Evolutionary conservation across 1,140 invertebrate species (phyloP), one percentile per base, ranked within the genome.

Genomic region (Spodoptera litura): DNA sequence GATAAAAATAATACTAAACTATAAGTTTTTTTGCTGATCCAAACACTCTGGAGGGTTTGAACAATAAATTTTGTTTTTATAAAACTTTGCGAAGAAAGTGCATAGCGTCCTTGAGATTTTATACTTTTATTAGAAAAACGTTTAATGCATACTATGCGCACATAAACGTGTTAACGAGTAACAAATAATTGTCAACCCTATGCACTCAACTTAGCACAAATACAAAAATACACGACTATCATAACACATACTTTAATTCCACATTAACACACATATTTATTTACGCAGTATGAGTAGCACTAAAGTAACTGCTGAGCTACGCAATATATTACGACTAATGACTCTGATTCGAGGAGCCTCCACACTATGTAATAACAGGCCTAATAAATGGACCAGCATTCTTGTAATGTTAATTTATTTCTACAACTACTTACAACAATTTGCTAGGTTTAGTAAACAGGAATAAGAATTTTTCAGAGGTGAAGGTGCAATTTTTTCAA

Each of bases 301-400:
- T 2, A 9, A 44, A 44, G 38, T 3, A 61, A 61, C 27, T 13
- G 11, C 58, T 35, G 58, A 35, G 20, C 27, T 61, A 35, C 58
- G 27, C 58, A 35, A 61, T 61, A 61, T 31, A 31, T 61, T 61
- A 61, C 27, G 13, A 31, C 27, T 35, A 61, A 61, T 61, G 58
- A 35, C 58, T 35, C 27, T 31, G 13, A 35, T 61, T 13, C 58
- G 2, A 13, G 3, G 10, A 12, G 12, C 58, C 11, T 35, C 25
- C 27, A 6, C 27, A 35, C 27, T 27, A 12, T 6, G 20, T 61
- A 61, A 61, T 61, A 61, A 35, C 58, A 61, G 11, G 1, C 27
- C 13, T 61, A 35, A 31, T 61, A 35, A 61, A 61, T 61, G 27
- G 58, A 31, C 10, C 13, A 25, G 58, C 10, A 31, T 61, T 61